Base-by-base conservation (phyloP, 2,888 invertebrate species). In the Himalopsyche japonica region DNA sequence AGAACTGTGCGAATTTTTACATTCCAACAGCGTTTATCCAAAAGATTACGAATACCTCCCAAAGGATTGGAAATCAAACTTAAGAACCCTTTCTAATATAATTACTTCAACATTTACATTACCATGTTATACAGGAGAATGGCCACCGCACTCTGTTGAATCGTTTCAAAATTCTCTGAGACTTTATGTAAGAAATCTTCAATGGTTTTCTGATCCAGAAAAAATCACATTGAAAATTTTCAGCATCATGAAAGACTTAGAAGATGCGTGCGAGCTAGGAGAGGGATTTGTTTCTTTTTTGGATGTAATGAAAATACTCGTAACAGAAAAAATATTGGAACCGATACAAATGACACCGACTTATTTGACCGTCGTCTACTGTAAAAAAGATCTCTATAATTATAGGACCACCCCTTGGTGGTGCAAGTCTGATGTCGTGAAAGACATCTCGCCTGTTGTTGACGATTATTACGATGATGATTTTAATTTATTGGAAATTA, bases 21-120 rank as follows among this genome's bases (percentile, higher is more conserved):
- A 93, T 86, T 88, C 89, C 79, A 88, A 90, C 20, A 90, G 92
- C 1, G 91, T 92, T 76, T 93, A 93, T 88, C 95, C 96, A 0
- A 93, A 94, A 87, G 93, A 93, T 47, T 93, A 94, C 87, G 95
- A 95, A 89, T 94, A 95, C 89, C 95, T 96, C 87, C 93, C 95
- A 0, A 90, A 90, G 27, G 93, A 92, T 88, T 95, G 94, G 90
- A 94, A 93, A 87, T 91, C 90, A 80, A 93, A 94, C 87, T 91
- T 93, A 30, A 89, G 89, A 0, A 89, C 91, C 47, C 89, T 96
- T 8, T 92, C 92, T 87, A 88, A 90, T 47, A 90, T 93, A 82
- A 90, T 96, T 89, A 90, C 91, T 76, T 90, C 90, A 3, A 57
- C 57, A 34, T 89, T 95, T 8, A 92, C 93, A 88, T 89, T 96